Evolutionary conservation across 2,113 vertebrate genomes (phyloP).

Genomic region (Myrmophylax atrothorax): DNA sequence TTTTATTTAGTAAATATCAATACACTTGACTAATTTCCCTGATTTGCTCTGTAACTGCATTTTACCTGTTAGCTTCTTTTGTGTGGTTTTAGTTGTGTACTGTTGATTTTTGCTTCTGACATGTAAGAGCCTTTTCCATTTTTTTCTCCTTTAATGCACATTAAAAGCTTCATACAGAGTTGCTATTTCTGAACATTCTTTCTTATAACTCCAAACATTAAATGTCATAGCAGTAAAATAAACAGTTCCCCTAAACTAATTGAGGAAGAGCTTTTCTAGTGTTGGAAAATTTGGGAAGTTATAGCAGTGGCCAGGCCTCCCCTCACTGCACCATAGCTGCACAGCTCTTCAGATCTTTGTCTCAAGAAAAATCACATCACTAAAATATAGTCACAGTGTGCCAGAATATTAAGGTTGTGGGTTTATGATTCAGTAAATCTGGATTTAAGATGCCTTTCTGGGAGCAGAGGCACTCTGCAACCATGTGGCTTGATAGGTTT

Average conservation of each 20-base stretch:
- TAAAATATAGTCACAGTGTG: not conserved
- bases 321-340: rapidly evolving
- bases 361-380: not conserved
- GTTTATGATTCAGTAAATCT: not conserved
- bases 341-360: not conserved
- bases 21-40: not conserved
- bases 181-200: not conserved
- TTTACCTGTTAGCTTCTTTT: not conserved
- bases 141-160: not conserved
- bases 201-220: not conserved
- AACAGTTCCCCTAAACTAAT: not conserved
- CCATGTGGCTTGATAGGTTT: not conserved
- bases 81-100: not conserved
- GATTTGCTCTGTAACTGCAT: not conserved
- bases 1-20: not conserved
- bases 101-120: not conserved
- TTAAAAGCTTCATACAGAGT: not conserved
- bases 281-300: not conserved
- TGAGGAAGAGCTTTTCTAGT: not conserved
- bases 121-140: not conserved
- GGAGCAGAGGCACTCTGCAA: not conserved
- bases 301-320: not conserved
- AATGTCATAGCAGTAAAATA: not conserved
- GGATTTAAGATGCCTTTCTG: not conserved
- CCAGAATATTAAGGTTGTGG: not conserved